These are phyloP conservation scores for Xiphorhynchus erythropygius DNA, from an alignment of 2,797 vertebrate genomes.

Conservation along the genomic window DNA sequence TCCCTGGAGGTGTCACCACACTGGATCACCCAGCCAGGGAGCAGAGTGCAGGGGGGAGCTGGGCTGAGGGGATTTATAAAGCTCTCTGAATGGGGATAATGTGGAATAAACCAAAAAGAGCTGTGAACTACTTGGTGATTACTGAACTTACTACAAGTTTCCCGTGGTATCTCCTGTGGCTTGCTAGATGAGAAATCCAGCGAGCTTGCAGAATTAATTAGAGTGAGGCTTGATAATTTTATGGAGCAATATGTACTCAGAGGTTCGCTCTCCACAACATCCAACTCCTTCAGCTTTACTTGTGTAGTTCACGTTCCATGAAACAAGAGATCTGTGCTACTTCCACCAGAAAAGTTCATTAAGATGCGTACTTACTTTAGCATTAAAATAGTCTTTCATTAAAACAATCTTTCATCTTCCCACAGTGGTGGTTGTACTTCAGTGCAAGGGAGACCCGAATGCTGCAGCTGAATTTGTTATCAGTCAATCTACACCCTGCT, in stretches of 20 bases:
- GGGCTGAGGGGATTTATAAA: background rate
- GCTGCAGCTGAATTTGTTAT: background rate
- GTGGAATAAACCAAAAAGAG: background rate
- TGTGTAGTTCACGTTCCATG: background rate
- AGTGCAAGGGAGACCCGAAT: background rate
- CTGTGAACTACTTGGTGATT: background rate
- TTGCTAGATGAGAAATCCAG: background rate
- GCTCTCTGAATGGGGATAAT: background rate
- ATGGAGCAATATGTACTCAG: background rate
- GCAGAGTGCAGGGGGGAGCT: background rate
- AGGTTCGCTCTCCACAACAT: background rate
- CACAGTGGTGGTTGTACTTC: background rate
- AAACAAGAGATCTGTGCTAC: background rate
- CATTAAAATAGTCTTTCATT: background rate
- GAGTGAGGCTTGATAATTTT: background rate
- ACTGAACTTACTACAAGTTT: background rate
- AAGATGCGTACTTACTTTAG: background rate
- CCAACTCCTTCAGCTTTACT: background rate
- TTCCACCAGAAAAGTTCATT: background rate
- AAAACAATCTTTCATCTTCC: background rate
- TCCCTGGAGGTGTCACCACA: background rate
- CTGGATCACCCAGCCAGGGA: background rate
- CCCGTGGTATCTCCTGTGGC: accelerated
- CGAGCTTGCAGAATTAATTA: background rate
- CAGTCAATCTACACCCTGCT: background rate